Evolutionary conservation across 2,113 vertebrate genomes (phyloP).

Genomic region (Notothenia rossii): DNA sequence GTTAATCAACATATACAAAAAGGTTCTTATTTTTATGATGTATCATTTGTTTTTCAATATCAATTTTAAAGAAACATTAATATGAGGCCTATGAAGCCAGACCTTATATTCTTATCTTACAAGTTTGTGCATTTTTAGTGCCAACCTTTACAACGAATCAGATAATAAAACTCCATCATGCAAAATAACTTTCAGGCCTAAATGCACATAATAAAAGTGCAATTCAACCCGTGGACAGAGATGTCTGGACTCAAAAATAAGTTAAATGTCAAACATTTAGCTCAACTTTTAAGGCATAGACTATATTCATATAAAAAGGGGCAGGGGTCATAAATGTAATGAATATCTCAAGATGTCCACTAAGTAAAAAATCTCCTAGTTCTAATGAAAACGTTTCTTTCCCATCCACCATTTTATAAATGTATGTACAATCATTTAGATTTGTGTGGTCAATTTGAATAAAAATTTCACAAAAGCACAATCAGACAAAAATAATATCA

Average conservation of each 20-base stretch:
- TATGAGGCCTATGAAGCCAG: slow-evolving; percentile 24
- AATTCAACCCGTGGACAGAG: slow-evolving; percentile 18
- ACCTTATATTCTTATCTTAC: slow-evolving; percentile 6
- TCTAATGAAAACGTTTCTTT: background rate
- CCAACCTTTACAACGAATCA: slow-evolving; percentile 30
- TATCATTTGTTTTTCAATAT: background rate
- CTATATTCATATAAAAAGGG: no score
- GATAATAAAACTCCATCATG: background rate
- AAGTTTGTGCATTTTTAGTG: slow-evolving; percentile 10
- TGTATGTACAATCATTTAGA: background rate
- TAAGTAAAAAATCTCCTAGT: background rate
- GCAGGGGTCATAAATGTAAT: background rate
- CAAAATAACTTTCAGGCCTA: background rate
- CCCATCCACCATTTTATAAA: background rate
- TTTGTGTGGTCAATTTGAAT: background rate
- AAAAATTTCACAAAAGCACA: background rate
- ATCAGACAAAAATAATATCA: background rate
- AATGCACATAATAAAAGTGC: slow-evolving; percentile 45
- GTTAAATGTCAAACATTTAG: background rate
- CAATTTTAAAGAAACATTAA: background rate
- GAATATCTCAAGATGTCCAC: background rate
- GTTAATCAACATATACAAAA: slow-evolving; percentile 5
- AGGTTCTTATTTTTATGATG: background rate
- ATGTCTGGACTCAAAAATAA: background rate
- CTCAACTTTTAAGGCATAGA: background rate